These are phyloP conservation scores for Disparrhopalites patrizii DNA, from an alignment of 2,888 invertebrate genomes.

Conservation along the genomic window DNA sequence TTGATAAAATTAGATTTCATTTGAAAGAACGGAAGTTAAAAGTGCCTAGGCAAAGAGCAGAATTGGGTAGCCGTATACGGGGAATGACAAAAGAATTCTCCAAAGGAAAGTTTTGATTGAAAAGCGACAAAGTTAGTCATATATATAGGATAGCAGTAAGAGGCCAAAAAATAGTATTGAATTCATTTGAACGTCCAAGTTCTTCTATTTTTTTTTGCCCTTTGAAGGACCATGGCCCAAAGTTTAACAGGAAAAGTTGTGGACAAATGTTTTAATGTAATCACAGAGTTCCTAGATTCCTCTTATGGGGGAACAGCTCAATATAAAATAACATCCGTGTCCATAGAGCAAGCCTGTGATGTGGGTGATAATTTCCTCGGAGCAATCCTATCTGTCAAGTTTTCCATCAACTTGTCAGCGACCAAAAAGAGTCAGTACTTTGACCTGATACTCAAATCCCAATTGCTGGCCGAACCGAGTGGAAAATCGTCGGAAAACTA, in stretches of 20 bases:
- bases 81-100: not conserved
- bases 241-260: constrained; percentile 12
- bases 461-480: constrained; percentile 3
- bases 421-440: constrained; percentile 7
- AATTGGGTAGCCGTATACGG: too few species aligned
- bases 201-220: not conserved
- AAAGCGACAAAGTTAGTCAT: too few species aligned
- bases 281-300: constrained; percentile 30
- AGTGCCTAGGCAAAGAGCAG: too few species aligned
- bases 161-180: too few species aligned
- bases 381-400: constrained; percentile 33
- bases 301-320: constrained; percentile 11
- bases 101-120: too few species aligned
- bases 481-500: constrained; percentile 27
- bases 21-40: too few species aligned
- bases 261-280: constrained; percentile 31
- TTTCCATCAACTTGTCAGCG: constrained; percentile 10
- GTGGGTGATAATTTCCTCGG: constrained; percentile 41
- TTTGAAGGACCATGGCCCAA: constrained; percentile 17
- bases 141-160: too few species aligned
- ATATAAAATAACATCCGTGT: constrained; percentile 32
- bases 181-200: too few species aligned
- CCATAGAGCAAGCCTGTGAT: constrained; percentile 32
- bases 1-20: too few species aligned
- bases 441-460: constrained; percentile 23